These are phyloP conservation scores for Oryzias dopingdopingensis DNA, from an alignment of 2,797 vertebrate species.

Conservation along the genomic window DNA sequence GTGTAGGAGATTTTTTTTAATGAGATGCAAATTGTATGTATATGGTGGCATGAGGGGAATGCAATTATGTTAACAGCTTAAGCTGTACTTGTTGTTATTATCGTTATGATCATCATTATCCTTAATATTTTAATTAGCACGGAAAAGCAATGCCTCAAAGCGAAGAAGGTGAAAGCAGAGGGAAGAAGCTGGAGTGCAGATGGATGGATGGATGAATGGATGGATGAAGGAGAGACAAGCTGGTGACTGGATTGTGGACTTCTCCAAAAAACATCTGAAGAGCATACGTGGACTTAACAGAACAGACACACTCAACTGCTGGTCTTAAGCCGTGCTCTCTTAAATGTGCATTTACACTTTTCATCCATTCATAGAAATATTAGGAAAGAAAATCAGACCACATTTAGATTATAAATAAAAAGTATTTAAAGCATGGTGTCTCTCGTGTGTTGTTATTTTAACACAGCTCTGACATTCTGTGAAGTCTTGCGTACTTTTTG, in stretches of 20 bases:
- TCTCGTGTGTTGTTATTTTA: too few relatives aligned
- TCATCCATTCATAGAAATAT: constrained; percentile 1
- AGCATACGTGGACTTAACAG: constrained; percentile 7
- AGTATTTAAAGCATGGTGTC: too few relatives aligned
- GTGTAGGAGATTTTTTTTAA: constrained; percentile 59
- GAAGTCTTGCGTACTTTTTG: too few relatives aligned
- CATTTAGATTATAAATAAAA: too few relatives aligned
- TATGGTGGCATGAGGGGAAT: constrained; percentile 67
- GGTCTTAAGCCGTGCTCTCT: constrained; percentile 11
- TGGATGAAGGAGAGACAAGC: constrained; percentile 25
- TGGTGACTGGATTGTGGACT: constrained; percentile 23
- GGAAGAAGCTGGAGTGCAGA: constrained; percentile 32
- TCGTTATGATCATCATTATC: constrained; percentile 70
- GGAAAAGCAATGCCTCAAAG: constrained; percentile 52
- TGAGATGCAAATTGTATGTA: constrained; percentile 79
- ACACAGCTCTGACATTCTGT: too few relatives aligned
- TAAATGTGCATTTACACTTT: background rate
- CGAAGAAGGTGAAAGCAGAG: constrained; percentile 51
- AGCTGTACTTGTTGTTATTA: constrained; percentile 77
- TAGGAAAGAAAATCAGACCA: too few relatives aligned
- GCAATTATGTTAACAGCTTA: constrained; percentile 82
- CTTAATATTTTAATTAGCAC: constrained; percentile 80
- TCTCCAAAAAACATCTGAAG: constrained; percentile 20
- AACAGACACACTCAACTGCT: constrained; percentile 9
- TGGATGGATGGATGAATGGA: constrained; percentile 17